Base-by-base conservation (phyloP, 1,140 invertebrate genomes). In the Chlorops oryzae region DNA sequence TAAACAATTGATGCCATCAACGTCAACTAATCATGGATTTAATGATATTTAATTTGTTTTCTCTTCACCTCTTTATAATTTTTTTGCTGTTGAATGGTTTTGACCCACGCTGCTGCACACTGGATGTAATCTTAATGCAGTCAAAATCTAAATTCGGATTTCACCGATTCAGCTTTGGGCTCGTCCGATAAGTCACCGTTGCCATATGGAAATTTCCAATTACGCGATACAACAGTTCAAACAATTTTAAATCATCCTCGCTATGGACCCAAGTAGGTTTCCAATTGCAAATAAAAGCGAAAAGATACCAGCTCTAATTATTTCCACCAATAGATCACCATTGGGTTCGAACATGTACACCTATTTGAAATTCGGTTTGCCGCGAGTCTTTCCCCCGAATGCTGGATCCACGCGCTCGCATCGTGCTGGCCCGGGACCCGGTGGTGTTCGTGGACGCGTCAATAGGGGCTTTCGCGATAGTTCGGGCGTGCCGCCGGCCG, bases 81-180 rank as follows among this genome's bases (percentile, higher is more conserved):
- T 32, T 32, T 9, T 32, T 32, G 28, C 15, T 32, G 28, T 32
- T 32, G 28, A 10, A 10, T 10, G 9, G 9, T 9, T 32, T 32
- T 9, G 9, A 32, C 9, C 15, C 15, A 32, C 9, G 9, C 15
- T 32, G 28, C 15, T 32, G 28, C 15, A 10, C 28, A 9, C 15
- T 32, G 9, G 28, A 10, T 15, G 15, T 15, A 32, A 39, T 20
- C 37, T 32, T 32, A 6, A 32, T 39, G 28, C 75, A 89, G 92
- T 61, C 92, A 96, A 82, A 96, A 96, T 72, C 75, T 95, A 24
- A 96, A 95, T 73, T 93, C 90, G 0, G 92, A 95, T 72, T 94
- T 95, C 69, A 93, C 91, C 41, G 92, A 95, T 68, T 92, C 89
- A 32, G 92, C 92, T 1, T 75, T 95, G 17, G 91, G 91, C 22